Evolutionary conservation across 2,888 invertebrate species (phyloP).

Genomic region (Miltochrista miniata): DNA sequence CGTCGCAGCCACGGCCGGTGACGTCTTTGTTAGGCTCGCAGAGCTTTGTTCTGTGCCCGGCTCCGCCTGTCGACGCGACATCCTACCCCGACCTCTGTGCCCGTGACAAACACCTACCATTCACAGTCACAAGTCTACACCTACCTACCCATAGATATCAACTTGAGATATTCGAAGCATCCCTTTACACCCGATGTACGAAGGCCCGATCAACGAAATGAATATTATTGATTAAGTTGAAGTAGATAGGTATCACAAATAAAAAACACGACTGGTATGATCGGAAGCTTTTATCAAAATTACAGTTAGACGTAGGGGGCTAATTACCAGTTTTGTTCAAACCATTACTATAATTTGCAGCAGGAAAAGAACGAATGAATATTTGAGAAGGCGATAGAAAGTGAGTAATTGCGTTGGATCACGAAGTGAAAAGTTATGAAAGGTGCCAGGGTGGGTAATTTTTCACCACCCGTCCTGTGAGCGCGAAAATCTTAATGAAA

Average conservation of each 20-base stretch:
- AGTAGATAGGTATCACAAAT: slow-evolving; percentile 33
- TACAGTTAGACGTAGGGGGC: slow-evolving; percentile 54
- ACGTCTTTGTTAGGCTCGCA: slow-evolving; percentile 81
- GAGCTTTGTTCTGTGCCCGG: slow-evolving; percentile 74
- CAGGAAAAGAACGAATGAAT: slow-evolving; percentile 81
- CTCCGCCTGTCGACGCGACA: slow-evolving; percentile 73
- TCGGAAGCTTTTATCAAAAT: slow-evolving; percentile 54
- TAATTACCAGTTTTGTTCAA: slow-evolving; percentile 78
- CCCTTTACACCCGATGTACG: slow-evolving; percentile 2
- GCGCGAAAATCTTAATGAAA: slow-evolving; percentile 78
- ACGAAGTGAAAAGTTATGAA: slow-evolving; percentile 84
- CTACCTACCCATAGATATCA: slow-evolving; percentile 18
- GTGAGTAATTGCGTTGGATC: slow-evolving; percentile 81
- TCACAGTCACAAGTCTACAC: slow-evolving; percentile 14
- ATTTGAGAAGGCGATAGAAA: slow-evolving; percentile 82
- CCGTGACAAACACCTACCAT: slow-evolving; percentile 50
- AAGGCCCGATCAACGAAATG: slow-evolving; percentile 49
- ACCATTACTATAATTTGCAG: slow-evolving; percentile 80
- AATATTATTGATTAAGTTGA: slow-evolving; percentile 48
- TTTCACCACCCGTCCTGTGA: slow-evolving; percentile 68
- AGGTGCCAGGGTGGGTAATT: slow-evolving; percentile 77
- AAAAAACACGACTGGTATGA: slow-evolving; percentile 26
- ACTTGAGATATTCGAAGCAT: slow-evolving; percentile 29
- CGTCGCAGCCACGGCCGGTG: slow-evolving; percentile 82
- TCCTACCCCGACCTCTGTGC: slow-evolving; percentile 57